Conservation (phyloP, 1,140 invertebrate species). For the Drosophila malerkotliana region DNA sequence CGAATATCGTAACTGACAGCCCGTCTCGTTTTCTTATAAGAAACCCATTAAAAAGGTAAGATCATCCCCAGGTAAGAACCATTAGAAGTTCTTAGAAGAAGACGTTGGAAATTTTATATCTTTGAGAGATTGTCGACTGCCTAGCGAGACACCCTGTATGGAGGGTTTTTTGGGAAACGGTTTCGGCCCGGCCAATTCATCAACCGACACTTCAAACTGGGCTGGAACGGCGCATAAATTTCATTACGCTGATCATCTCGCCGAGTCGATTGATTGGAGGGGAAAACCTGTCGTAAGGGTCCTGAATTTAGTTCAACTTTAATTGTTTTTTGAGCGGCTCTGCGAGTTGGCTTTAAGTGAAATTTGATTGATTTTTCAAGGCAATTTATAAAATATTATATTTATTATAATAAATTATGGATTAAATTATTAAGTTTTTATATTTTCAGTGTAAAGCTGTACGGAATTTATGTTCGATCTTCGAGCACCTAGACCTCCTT, state of each 20-base stretch:
- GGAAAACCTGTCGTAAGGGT: conserved; percentile 59
- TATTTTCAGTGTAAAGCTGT: conserved; percentile 9
- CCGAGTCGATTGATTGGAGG: conserved; percentile 57
- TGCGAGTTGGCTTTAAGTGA: conserved; percentile 54
- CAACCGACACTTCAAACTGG: conserved; percentile 48
- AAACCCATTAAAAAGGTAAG: conserved; percentile 11
- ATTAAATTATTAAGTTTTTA: too few species aligned
- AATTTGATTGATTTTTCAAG: conserved; percentile 75
- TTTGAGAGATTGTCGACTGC: conserved; percentile 26
- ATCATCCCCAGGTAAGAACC: conserved; percentile 45
- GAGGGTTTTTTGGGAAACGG: conserved; percentile 30
- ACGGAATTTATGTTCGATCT: conserved; percentile 30
- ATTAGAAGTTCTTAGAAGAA: conserved; percentile 10
- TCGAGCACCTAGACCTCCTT: conserved; percentile 38
- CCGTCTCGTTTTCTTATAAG: conserved; percentile 59
- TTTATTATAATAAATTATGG: not conserved
- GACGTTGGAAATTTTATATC: conserved; percentile 19
- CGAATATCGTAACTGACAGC: conserved; percentile 37
- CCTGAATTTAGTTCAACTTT: conserved; percentile 76
- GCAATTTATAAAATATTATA: conserved; percentile 4
- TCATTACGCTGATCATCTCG: conserved; percentile 75
- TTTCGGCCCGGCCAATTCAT: conserved; percentile 31
- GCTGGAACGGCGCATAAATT: conserved; percentile 62
- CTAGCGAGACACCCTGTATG: conserved; percentile 61
- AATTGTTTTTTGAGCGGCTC: conserved; percentile 78